phyloP scores from a whole-genome alignment of 2,113 vertebrate genomes.

The Axis porcinus region DNA sequence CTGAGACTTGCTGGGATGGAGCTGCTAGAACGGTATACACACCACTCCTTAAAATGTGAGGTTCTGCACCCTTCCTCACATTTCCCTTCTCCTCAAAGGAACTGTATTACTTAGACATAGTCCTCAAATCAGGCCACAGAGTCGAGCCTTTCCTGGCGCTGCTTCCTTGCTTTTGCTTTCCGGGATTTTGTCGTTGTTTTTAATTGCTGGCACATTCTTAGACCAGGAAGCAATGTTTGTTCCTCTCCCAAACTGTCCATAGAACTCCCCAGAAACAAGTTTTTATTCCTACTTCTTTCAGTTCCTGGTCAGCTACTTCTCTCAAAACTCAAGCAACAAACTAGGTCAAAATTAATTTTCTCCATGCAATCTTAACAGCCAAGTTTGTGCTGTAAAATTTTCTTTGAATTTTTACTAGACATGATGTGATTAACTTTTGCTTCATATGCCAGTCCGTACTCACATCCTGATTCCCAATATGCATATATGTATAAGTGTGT shows the following conservation, averaged over 20 bases:
- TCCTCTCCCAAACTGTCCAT: not conserved
- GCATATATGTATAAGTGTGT: not conserved
- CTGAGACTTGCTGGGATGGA: too few relatives aligned
- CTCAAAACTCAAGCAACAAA: not conserved
- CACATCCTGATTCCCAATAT: not conserved
- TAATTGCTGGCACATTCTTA: not conserved
- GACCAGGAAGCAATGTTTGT: not conserved
- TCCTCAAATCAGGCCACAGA: not conserved
- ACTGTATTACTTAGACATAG: not conserved
- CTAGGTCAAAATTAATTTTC: not conserved
- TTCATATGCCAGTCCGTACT: not conserved
- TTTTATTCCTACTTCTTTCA: not conserved
- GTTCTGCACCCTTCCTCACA: too few relatives aligned
- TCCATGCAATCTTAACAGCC: not conserved
- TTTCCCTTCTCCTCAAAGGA: not conserved
- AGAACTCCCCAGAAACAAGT: not conserved
- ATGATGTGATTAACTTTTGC: not conserved
- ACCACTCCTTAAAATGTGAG: not conserved
- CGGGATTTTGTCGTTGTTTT: not conserved
- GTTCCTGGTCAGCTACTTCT: not conserved
- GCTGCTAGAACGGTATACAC: fast-evolving
- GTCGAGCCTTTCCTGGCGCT: not conserved
- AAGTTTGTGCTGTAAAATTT: not conserved
- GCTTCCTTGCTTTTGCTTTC: not conserved
- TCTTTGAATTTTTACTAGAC: not conserved